Evolutionary conservation across 1,140 invertebrate species (phyloP), one percentile per base, ranked within the genome.

Genomic region (Battus philenor): DNA sequence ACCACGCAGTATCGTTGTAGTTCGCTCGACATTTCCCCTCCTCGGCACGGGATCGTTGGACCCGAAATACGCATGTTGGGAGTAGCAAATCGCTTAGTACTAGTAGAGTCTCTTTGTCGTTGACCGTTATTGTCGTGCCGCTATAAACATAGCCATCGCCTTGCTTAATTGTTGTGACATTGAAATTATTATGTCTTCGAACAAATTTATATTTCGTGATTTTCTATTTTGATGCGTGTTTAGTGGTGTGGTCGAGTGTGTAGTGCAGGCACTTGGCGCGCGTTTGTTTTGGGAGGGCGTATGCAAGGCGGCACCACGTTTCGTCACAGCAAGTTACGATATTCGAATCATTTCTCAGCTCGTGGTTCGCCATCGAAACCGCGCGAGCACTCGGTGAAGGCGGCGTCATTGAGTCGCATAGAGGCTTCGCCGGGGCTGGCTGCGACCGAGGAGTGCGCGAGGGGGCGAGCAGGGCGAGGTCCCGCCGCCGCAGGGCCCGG

Each of bases 311-410:
- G 56, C 79, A 83, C 68, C 69, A 83, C 79, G 79, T 83, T 83
- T 61, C 76, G 79, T 46, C 79, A 80, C 70, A 76, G 74, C 61
- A 83, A 83, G 57, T 51, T 80, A 56, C 72, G 76, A 52, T 80
- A 80, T 31, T 78, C 79, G 41, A 78, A 75, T 15, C 76, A 68
- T 50, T 74, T 70, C 41, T 63, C 74, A 9, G 44, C 69, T 5
- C 59, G 67, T 30, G 59, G 63, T 53, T 79, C 78, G 18, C 72
- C 74, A 51, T 62, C 73, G 34, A 71, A 64, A 45, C 55, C 50
- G n/a, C 62, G 69, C 49, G 74, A 71, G 24, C 74, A 70, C 49
- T 59, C 67, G 17, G 59, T 68, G 41, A 79, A 78, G 46, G 69
- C 72, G 33, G 58, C 76, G 67, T 72, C 74, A 80, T 76, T 78